Conservation (phyloP, 2,797 vertebrate species). For the Eospalax fontanierii region DNA sequence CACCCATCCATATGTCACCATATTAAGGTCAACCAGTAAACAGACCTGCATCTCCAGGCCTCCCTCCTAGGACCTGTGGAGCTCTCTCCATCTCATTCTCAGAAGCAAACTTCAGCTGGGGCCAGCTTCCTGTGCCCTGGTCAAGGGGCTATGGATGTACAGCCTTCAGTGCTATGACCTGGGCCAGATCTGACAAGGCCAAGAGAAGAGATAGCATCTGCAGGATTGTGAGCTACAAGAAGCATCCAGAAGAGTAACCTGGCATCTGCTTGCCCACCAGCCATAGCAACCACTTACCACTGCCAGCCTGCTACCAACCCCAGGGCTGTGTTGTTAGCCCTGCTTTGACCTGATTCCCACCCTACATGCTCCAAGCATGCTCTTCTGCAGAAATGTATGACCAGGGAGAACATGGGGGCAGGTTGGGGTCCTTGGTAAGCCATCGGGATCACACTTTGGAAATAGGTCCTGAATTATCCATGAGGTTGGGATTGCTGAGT, state of each 20-base stretch:
- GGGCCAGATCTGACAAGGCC: background rate
- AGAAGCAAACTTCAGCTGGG: background rate
- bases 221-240: background rate
- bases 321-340: background rate
- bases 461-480: background rate
- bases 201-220: background rate
- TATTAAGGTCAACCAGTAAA: background rate
- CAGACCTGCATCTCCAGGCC: too few species aligned
- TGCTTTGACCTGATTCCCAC: background rate
- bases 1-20: too few species aligned
- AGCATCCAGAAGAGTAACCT: background rate
- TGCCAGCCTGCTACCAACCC: background rate
- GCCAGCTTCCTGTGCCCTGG: background rate
- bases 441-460: constrained; percentile 43
- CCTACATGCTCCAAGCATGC: background rate
- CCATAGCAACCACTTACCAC: background rate
- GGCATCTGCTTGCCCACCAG: background rate
- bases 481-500: constrained; percentile 41
- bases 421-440: background rate
- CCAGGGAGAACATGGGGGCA: background rate
- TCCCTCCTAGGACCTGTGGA: background rate
- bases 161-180: background rate
- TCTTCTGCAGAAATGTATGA: background rate
- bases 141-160: accelerated
- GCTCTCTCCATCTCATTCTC: background rate